Percentiles rank a stretch among this genome's conserved stretches.
Evolutionary conservation across 1,140 invertebrate genomes (phyloP).

Genomic region (Triops longicaudatus): DNA sequence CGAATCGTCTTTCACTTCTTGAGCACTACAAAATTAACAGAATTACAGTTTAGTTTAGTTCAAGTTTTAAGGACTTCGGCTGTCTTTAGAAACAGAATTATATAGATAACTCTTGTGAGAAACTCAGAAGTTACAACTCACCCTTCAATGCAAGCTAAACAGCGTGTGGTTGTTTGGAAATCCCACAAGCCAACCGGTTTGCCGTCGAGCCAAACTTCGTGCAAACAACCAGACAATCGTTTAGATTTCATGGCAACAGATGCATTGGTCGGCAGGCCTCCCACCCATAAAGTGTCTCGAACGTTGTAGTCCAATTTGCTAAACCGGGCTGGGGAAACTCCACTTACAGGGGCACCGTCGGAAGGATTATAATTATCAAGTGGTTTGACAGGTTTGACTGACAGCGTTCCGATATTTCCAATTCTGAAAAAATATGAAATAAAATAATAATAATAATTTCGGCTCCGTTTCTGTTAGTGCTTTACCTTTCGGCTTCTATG

Average conservation of each 20-base stretch:
- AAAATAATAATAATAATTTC: conserved; percentile 32
- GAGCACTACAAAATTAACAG: conserved; percentile 43
- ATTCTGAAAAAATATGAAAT: conserved; percentile 39
- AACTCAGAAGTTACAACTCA: conserved; percentile 37
- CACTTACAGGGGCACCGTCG: conserved; percentile 38
- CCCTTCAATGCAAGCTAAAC: conserved; percentile 64
- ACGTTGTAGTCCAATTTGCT: conserved; percentile 45
- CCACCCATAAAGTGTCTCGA: conserved; percentile 49
- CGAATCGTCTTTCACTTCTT: conserved; percentile 44
- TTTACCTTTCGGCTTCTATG: conserved; percentile 55
- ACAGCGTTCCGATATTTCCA: conserved; percentile 48
- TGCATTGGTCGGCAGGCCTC: conserved; percentile 35
- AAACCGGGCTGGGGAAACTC: conserved; percentile 43
- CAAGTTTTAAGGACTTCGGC: too few species aligned
- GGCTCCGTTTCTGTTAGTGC: background rate
- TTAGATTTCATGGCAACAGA: conserved; percentile 29
- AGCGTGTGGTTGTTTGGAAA: conserved; percentile 56
- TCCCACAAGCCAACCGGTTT: conserved; percentile 79
- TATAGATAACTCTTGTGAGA: conserved; percentile 19
- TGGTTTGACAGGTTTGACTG: conserved; percentile 43
- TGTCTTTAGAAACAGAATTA: too few species aligned
- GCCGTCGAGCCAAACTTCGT: conserved; percentile 66
- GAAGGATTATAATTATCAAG: conserved; percentile 36
- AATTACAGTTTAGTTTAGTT: too few species aligned
- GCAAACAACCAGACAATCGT: conserved; percentile 58